Percentiles rank a stretch among this genome's conserved stretches.
Conservation (phyloP, 2,888 invertebrate genomes). For the Sphaeridia pumilis region DNA sequence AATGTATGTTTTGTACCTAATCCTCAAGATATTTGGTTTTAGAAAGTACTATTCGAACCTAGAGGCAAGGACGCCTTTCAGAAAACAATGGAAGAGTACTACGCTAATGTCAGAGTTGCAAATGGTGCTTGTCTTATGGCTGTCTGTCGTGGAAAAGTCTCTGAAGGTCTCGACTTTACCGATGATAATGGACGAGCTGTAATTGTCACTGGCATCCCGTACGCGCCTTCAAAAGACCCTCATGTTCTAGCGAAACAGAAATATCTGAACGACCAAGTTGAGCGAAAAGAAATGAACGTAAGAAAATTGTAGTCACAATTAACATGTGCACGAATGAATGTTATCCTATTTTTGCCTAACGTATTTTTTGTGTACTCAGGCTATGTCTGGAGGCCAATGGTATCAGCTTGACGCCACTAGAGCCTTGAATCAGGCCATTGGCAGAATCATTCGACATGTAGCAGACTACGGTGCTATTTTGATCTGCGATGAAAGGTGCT, state of each 20-base stretch:
- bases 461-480: slow-evolving; percentile 93
- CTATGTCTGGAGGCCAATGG: slow-evolving; percentile 63
- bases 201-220: slow-evolving; percentile 87
- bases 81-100: slow-evolving; percentile 70
- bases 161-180: slow-evolving; percentile 67
- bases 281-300: slow-evolving; percentile 6
- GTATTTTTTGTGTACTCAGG: too few relatives aligned
- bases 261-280: slow-evolving; percentile 62
- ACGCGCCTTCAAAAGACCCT: slow-evolving; percentile 85
- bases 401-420: slow-evolving; percentile 86
- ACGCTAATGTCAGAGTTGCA: slow-evolving; percentile 63
- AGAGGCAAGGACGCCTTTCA: slow-evolving; percentile 70
- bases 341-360: too few relatives aligned
- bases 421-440: slow-evolving; percentile 97
- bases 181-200: slow-evolving; percentile 68
- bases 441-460: slow-evolving; percentile 89
- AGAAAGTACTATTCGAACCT: slow-evolving; percentile 81
- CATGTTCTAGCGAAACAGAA: slow-evolving; percentile 78
- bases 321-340: too few relatives aligned
- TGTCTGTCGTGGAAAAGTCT: slow-evolving; percentile 59
- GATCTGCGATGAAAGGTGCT: slow-evolving; percentile 78
- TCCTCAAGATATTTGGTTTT: slow-evolving; percentile 27
- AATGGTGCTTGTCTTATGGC: slow-evolving; percentile 77
- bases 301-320: too few relatives aligned
- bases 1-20: too few relatives aligned